Percentiles rank a stretch among this genome's conserved stretches.
These are phyloP conservation scores for Acrocephalus scirpaceus DNA, from an alignment of 2,797 vertebrate genomes.

Conservation along the genomic window DNA sequence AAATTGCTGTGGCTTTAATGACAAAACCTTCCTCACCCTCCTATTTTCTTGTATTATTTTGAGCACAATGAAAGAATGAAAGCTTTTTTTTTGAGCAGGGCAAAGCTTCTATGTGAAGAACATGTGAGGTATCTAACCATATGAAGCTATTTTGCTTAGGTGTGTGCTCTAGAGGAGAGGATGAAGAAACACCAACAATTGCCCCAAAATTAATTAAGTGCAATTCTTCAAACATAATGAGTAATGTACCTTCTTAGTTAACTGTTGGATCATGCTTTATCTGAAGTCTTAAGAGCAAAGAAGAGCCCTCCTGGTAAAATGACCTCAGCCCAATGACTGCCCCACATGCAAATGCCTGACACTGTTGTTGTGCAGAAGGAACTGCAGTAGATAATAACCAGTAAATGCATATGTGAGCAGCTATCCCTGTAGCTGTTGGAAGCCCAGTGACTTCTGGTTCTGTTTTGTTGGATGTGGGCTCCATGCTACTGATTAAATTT, in stretches of 20 bases:
- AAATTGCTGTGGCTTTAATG: not conserved
- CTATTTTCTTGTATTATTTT: not conserved
- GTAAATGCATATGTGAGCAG: not conserved
- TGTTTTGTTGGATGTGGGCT: not conserved
- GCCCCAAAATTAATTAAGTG: not conserved
- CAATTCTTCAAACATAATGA: not conserved
- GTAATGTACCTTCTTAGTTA: not conserved
- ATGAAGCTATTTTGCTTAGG: not conserved
- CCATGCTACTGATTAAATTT: not conserved
- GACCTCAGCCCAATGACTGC: not conserved
- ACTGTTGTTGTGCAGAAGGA: not conserved
- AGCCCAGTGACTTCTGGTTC: not conserved
- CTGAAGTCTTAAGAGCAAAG: not conserved
- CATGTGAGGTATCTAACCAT: not conserved
- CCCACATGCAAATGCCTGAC: not conserved
- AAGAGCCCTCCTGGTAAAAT: not conserved
- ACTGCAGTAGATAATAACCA: not conserved
- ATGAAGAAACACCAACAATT: not conserved
- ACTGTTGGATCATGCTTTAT: not conserved
- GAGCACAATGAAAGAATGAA: not conserved
- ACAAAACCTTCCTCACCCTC: not conserved
- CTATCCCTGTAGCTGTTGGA: accelerated
- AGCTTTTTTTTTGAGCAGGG: not conserved
- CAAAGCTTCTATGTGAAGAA: not conserved
- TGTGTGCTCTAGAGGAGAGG: not conserved